phyloP scores from a whole-genome alignment of 2,797 vertebrate species.

The Phylloscopus collybita region DNA sequence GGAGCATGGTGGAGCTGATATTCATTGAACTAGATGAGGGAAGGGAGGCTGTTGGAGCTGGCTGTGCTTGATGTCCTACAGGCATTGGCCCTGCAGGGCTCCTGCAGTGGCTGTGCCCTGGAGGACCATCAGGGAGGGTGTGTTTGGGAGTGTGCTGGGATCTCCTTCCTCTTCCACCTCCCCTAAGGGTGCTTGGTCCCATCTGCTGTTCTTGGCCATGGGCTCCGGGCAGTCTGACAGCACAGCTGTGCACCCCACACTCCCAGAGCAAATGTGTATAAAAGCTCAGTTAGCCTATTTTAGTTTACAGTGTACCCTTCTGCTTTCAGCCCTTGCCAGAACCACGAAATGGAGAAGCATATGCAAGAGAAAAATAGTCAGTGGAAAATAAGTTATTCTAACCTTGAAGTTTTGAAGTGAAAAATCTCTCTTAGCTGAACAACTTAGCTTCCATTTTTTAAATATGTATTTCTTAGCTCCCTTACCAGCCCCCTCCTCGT shows the following conservation, averaged over 20 bases:
- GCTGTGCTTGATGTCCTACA: background rate
- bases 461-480: background rate
- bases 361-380: background rate
- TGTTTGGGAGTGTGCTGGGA: background rate
- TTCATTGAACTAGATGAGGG: background rate
- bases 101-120: background rate
- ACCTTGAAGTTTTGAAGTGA: background rate
- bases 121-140: background rate
- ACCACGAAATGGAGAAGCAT: background rate
- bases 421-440: constrained; percentile 2
- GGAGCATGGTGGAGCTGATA: background rate
- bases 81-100: background rate
- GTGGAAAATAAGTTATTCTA: background rate
- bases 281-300: constrained; percentile 33
- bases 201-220: constrained; percentile 29
- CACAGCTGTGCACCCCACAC: constrained; percentile 47
- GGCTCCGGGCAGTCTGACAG: constrained; percentile 33
- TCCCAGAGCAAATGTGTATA: constrained; percentile 16
- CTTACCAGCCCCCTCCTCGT: rapidly evolving
- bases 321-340: constrained; percentile 44
- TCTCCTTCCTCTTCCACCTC: background rate
- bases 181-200: constrained; percentile 11
- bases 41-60: background rate
- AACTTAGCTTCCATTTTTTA: background rate
- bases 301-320: background rate